Evolutionary conservation across 1,140 invertebrate species (phyloP).

Genomic region (Calycopis cecrops): DNA sequence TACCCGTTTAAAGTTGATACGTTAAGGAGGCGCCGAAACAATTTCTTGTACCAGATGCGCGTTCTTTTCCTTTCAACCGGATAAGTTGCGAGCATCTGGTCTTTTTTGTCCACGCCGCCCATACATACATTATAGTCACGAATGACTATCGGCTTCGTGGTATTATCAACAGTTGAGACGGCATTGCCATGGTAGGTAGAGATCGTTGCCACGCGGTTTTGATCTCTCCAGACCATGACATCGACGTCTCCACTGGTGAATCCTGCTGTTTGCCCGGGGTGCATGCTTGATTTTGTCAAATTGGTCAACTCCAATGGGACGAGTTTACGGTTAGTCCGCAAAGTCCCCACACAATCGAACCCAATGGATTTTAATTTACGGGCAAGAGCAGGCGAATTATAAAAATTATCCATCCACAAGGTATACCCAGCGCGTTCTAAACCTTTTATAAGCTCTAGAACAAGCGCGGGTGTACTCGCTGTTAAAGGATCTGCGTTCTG

Average conservation of each 20-base stretch:
- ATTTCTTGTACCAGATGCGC: constrained; percentile 31
- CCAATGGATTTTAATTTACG: constrained; percentile 14
- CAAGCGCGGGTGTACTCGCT: background rate
- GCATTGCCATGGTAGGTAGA: constrained; percentile 27
- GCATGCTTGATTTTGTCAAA: constrained; percentile 17
- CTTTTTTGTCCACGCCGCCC: too few species aligned
- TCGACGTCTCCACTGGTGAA: constrained; percentile 20
- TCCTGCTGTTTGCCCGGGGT: constrained; percentile 11
- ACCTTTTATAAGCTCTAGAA: constrained; percentile 9
- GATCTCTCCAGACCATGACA: constrained; percentile 27
- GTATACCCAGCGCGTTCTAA: constrained; percentile 20
- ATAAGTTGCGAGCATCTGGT: constrained; percentile 31
- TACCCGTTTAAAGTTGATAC: constrained; percentile 20
- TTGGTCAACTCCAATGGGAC: constrained; percentile 16
- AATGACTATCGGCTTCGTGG: constrained; percentile 7
- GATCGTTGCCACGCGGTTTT: constrained; percentile 18
- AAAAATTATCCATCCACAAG: constrained; percentile 26
- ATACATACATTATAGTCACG: constrained; percentile 11
- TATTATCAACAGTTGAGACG: background rate
- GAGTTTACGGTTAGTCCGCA: constrained; percentile 11
- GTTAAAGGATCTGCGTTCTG: background rate
- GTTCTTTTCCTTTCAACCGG: constrained; percentile 30
- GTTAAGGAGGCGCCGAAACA: too few species aligned
- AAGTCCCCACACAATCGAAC: constrained; percentile 17
- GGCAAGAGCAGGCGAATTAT: constrained; percentile 21